Base-by-base conservation (phyloP, 2,888 invertebrate species). In the Lepas anatifera region DNA sequence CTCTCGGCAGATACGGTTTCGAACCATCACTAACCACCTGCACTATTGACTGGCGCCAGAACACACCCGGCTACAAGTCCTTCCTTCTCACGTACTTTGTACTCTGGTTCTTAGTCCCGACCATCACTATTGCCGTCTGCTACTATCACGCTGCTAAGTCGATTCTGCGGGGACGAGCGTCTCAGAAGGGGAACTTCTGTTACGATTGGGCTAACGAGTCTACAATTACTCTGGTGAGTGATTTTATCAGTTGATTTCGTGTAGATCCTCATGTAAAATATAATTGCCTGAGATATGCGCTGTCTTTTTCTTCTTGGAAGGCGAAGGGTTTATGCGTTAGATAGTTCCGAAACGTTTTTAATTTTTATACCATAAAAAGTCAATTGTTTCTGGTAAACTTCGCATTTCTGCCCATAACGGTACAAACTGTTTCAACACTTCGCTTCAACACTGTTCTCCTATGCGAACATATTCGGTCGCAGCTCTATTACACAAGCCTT, bases 21-120 rank as follows among this genome's bases (percentile, higher is more conserved):
- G 77, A 77, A 64, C 77, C 76, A 10, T 75, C 74, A 1, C 73
- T 74, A 29, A 76, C 77, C 2, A 75, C 77, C 2, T 78, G 78
- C 73, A 77, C 77, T 22, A 75, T 78, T 46, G 76, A 78, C 75
- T 77, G 77, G 77, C 74, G 74, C 32, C 73, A 75, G 41, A 75
- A 75, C 67, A 76, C 76, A 70, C 67, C 71, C 18, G 70, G 71
- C 64, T 77, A 77, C 73, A 74, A 75, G 69, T 76, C 76, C 67
- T 77, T 76, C 74, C 75, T 77, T 63, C 68, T 74, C 32, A 71
- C 72, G 16, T 72, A 76, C 68, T 73, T 73, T 66, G 74, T 75
- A n/a, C 71, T 75, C 25, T 76, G 75, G 18, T 77, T 74, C 71
- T 27, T 75, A 43, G 71, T 76, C 27, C 77, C 77, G 2, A 66